A percentile compares a stretch with the other conserved stretches of the same genome.
Evolutionary conservation across 2,888 invertebrate genomes (phyloP).

Genomic region (Eilema griseolum): DNA sequence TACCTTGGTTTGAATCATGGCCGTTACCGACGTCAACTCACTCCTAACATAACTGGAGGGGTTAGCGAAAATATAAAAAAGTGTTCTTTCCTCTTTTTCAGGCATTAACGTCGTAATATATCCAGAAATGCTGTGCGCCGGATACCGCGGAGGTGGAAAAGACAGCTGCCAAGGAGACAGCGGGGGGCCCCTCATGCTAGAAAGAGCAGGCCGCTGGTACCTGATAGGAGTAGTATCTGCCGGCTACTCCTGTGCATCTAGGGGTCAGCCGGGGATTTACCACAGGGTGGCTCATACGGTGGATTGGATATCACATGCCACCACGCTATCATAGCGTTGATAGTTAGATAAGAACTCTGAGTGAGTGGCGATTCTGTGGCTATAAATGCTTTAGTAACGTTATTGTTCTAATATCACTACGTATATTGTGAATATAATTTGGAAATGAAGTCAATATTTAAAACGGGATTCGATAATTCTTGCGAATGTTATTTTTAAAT

Average conservation of each 20-base stretch:
- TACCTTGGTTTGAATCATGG: too few species aligned
- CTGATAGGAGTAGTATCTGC: conserved; percentile 97
- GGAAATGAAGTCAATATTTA: conserved; percentile 4
- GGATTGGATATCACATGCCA: conserved; percentile 94
- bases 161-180: conserved; percentile 94
- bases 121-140: conserved; percentile 98
- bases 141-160: conserved; percentile 95
- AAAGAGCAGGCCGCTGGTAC: conserved; percentile 95
- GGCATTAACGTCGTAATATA: conserved; percentile 96
- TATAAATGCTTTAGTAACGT: conserved; percentile 27
- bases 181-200: conserved; percentile 96
- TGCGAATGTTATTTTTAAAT: conserved; percentile 2
- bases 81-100: conserved; percentile 50
- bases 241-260: conserved; percentile 97
- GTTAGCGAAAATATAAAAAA: too few species aligned
- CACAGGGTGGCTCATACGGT: conserved; percentile 97
- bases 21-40: too few species aligned
- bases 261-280: conserved; percentile 97
- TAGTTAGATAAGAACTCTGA: conserved; percentile 26
- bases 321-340: conserved; percentile 73
- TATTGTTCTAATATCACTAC: not conserved
- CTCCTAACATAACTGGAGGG: too few species aligned
- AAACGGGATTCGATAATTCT: not conserved
- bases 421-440: conserved; percentile 4
- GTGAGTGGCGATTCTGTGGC: conserved; percentile 34